Conservation (phyloP, 1,140 invertebrate species). For the Asobara japonica region DNA sequence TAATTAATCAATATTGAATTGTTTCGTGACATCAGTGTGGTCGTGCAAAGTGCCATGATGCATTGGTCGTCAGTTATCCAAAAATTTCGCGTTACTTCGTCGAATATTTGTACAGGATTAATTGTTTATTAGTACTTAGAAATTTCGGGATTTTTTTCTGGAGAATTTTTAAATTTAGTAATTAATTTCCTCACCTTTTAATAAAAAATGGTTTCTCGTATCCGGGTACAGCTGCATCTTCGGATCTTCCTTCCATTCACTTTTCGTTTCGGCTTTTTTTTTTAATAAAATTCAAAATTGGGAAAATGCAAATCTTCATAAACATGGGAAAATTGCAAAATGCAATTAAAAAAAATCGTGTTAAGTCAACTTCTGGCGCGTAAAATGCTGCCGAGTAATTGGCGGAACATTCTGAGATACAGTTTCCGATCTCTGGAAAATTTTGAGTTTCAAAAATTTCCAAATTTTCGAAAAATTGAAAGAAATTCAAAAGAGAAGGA, state of each 20-base stretch:
- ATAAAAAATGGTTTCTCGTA: constrained; percentile 33
- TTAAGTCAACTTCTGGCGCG: constrained; percentile 19
- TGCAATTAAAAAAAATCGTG: background rate
- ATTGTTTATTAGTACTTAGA: background rate
- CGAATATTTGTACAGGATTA: background rate
- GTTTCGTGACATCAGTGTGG: constrained; percentile 51
- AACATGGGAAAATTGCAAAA: background rate
- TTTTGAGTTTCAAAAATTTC: no score
- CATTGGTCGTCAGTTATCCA: constrained; percentile 44
- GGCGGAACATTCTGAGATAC: background rate
- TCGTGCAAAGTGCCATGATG: constrained; percentile 59
- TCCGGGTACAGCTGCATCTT: constrained; percentile 35
- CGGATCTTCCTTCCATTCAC: background rate
- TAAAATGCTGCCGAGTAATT: constrained; percentile 23
- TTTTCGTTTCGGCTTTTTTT: no score
- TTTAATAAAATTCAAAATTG: background rate
- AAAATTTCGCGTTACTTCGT: background rate
- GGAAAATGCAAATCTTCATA: background rate
- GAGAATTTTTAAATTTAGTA: background rate
- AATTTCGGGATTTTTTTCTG: background rate
- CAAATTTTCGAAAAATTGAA: no score
- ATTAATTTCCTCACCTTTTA: constrained; percentile 16
- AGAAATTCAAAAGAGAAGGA: no score
- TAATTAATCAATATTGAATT: constrained; percentile 42
- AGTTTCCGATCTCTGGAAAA: no score